These are phyloP conservation scores for Misgurnus anguillicaudatus DNA, from an alignment of 2,113 vertebrate species.

Conservation along the genomic window DNA sequence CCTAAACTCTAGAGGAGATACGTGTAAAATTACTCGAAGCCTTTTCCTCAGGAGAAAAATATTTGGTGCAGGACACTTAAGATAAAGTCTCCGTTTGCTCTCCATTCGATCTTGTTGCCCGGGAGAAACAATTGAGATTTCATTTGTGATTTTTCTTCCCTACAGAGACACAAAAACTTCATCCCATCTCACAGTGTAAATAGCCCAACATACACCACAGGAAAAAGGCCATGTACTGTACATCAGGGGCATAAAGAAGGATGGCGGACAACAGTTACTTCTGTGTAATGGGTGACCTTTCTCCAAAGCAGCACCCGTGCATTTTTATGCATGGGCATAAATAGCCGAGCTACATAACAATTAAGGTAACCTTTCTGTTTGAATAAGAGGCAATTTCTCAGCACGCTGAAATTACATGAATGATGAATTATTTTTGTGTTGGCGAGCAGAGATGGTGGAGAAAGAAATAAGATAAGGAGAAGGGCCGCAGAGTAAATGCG, in stretches of 20 bases:
- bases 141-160: constrained; percentile 53
- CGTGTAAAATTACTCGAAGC: no score
- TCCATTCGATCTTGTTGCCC: no score
- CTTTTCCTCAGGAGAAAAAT: no score
- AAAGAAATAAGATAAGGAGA: constrained; percentile 36
- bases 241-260: constrained; percentile 51
- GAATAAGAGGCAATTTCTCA: constrained; percentile 77
- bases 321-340: constrained; percentile 76
- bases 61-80: no score
- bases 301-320: constrained; percentile 73
- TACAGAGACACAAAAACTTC: constrained; percentile 48
- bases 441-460: constrained; percentile 61
- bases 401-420: constrained; percentile 75
- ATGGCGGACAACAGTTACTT: constrained; percentile 65
- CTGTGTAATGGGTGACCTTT: constrained; percentile 80
- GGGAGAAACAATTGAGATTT: constrained; percentile 50
- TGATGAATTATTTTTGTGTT: constrained; percentile 83
- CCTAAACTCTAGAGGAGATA: no score
- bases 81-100: no score
- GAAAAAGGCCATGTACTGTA: constrained; percentile 33
- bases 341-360: constrained; percentile 79
- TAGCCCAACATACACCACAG: constrained; percentile 60
- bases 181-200: constrained; percentile 63
- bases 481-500: constrained; percentile 43
- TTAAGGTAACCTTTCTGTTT: constrained; percentile 80